phyloP scores from a whole-genome alignment of 1,140 invertebrate species.

The Sitophilus oryzae region DNA sequence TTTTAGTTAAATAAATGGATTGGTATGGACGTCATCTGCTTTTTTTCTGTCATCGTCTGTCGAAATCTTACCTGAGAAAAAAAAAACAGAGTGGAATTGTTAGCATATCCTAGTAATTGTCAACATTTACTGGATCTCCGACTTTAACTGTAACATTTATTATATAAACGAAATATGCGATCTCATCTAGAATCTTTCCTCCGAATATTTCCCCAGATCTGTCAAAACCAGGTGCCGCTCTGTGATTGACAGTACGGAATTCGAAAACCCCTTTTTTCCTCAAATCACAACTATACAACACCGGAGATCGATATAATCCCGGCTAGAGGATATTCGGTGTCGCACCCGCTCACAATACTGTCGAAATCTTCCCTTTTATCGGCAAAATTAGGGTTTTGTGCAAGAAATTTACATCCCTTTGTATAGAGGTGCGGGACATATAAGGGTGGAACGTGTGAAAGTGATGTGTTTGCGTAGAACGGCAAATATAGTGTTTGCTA shows the following conservation, averaged over 20 bases:
- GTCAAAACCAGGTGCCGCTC: constrained; percentile 19
- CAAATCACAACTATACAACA: constrained; percentile 24
- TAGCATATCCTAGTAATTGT: too few relatives aligned
- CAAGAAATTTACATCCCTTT: constrained; percentile 25
- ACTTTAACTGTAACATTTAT: too few relatives aligned
- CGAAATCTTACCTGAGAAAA: too few relatives aligned
- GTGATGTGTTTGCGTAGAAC: too few relatives aligned
- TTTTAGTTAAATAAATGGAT: too few relatives aligned
- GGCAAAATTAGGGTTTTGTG: constrained; percentile 25
- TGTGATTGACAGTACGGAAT: constrained; percentile 20
- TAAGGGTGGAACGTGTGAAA: constrained; percentile 18
- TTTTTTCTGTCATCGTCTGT: too few relatives aligned
- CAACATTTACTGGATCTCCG: too few relatives aligned
- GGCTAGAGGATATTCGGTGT: constrained; percentile 24
- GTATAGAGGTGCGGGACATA: neutral
- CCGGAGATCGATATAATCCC: constrained; percentile 27
- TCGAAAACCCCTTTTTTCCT: constrained; percentile 26
- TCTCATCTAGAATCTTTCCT: neutral
- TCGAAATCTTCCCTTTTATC: constrained; percentile 22
- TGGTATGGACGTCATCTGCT: too few relatives aligned
- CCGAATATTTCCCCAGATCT: neutral
- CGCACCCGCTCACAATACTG: constrained; percentile 19
- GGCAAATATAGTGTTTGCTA: too few relatives aligned
- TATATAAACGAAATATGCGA: too few relatives aligned
- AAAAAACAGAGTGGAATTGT: too few relatives aligned